These are phyloP conservation scores for Drosophila mettleri DNA, from an alignment of 2,888 invertebrate genomes.

Conservation along the genomic window DNA sequence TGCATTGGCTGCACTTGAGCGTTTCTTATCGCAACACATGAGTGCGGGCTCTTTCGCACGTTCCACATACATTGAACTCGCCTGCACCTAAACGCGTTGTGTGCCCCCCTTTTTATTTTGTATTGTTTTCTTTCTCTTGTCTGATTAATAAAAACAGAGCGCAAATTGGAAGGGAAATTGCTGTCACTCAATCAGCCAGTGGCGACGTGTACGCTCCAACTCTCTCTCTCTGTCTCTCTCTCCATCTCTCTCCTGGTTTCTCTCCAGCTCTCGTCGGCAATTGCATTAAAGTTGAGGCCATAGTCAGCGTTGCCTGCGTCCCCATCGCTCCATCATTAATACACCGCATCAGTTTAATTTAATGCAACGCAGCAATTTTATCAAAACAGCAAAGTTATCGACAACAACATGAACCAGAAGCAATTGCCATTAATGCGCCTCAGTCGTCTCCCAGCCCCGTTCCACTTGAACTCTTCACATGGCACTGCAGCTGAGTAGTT, in stretches of 20 bases:
- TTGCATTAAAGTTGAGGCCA: conserved; percentile 57
- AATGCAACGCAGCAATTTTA: conserved; percentile 79
- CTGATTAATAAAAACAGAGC: conserved; percentile 73
- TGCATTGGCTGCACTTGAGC: background rate
- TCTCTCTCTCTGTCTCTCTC: background rate
- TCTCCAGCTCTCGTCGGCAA: conserved; percentile 51
- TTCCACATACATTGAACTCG: conserved; percentile 35
- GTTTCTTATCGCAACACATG: conserved; percentile 13
- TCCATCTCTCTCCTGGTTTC: too few relatives aligned
- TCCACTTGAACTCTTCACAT: conserved; percentile 9
- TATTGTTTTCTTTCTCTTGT: conserved; percentile 41
- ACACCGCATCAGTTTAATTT: conserved; percentile 76
- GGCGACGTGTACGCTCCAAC: conserved; percentile 17
- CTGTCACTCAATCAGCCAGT: conserved; percentile 77
- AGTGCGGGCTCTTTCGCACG: conserved; percentile 24
- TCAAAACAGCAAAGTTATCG: conserved; percentile 45
- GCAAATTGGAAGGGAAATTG: conserved; percentile 75
- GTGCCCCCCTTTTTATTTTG: conserved; percentile 12
- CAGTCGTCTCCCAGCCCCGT: conserved; percentile 2
- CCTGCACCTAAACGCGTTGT: conserved; percentile 26
- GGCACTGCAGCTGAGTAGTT: conserved; percentile 33
- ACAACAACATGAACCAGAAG: conserved; percentile 54
- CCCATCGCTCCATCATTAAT: conserved; percentile 62
- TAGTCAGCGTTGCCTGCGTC: conserved; percentile 18
- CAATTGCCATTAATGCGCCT: conserved; percentile 54